These are phyloP conservation scores for Calephelis perditalis DNA, from an alignment of 2,888 invertebrate genomes.

Conservation along the genomic window DNA sequence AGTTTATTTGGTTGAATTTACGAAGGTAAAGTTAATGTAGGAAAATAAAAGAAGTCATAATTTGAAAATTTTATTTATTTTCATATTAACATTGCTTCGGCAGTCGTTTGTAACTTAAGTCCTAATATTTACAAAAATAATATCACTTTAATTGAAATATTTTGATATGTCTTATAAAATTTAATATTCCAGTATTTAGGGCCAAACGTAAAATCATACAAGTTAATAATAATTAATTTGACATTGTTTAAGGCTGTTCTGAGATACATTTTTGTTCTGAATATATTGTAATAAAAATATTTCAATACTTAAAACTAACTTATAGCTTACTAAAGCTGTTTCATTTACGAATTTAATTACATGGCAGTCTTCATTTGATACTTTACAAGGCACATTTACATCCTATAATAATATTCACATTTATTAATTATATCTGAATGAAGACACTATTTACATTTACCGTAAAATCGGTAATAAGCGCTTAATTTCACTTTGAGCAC, in stretches of 20 bases:
- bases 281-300: constrained; percentile 24
- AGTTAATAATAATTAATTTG: too few relatives aligned
- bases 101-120: constrained; percentile 34
- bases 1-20: too few relatives aligned
- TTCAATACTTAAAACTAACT: constrained; percentile 51
- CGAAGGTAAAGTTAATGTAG: constrained; percentile 28
- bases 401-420: constrained; percentile 67
- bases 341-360: constrained; percentile 60
- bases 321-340: constrained; percentile 75
- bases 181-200: too few relatives aligned
- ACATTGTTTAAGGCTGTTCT: too few relatives aligned
- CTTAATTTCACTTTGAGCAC: constrained; percentile 75
- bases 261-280: too few relatives aligned
- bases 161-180: constrained; percentile 21
- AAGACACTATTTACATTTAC: constrained; percentile 70
- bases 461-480: constrained; percentile 77
- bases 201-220: too few relatives aligned
- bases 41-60: constrained; percentile 37
- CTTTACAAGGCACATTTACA: constrained; percentile 57
- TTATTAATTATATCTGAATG: constrained; percentile 64
- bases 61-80: constrained; percentile 35
- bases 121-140: constrained; percentile 36
- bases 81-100: constrained; percentile 26
- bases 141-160: constrained; percentile 31
- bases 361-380: constrained; percentile 75